phyloP scores from a whole-genome alignment of 2,113 vertebrate genomes.

The Hippopotamus amphibius region DNA sequence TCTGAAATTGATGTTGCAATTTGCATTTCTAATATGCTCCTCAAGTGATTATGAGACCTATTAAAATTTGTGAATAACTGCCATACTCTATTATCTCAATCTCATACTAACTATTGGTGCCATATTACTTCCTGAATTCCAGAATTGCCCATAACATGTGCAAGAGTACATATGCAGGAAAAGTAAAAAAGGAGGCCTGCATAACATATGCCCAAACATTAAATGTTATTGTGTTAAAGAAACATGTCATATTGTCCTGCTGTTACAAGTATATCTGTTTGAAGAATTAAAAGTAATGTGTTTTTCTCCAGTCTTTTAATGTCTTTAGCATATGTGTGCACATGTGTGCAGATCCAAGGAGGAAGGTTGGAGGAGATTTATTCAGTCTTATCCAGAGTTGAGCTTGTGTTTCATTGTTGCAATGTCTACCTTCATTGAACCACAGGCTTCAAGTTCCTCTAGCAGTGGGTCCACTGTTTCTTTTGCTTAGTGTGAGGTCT shows the following conservation, averaged over 20 bases:
- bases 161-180: background rate
- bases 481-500: background rate
- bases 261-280: background rate
- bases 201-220: background rate
- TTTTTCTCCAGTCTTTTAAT: background rate
- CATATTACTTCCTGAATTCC: background rate
- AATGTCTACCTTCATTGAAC: background rate
- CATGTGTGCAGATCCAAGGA: background rate
- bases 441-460: background rate
- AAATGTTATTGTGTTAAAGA: background rate
- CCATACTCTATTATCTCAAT: background rate
- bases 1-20: background rate
- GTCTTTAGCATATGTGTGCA: background rate
- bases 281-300: background rate
- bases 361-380: background rate
- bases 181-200: background rate
- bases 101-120: background rate
- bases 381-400: background rate
- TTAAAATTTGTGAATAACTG: background rate
- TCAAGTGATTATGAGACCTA: background rate
- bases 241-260: background rate
- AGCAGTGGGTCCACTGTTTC: background rate
- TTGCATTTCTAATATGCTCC: background rate
- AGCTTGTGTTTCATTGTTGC: background rate
- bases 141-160: background rate